Percentiles rank a stretch among this genome's conserved stretches.
Conservation (phyloP, 2,113 vertebrate genomes). For the Piaya cayana region DNA sequence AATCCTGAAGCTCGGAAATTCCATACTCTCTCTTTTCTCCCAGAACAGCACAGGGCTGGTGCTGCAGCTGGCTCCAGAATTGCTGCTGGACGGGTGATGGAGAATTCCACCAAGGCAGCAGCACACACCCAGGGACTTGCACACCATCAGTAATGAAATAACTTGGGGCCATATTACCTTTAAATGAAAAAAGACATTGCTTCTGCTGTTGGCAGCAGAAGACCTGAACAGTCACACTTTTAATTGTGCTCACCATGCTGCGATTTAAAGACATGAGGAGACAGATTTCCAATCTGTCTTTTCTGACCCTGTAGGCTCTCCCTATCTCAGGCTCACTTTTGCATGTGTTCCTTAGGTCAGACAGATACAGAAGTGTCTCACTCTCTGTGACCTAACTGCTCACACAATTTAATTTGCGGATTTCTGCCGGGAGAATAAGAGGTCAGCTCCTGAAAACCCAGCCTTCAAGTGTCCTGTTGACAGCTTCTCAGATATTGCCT, state of each 20-base stretch:
- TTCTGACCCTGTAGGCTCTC: slow-evolving; percentile 3
- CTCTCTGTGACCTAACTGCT: slow-evolving; percentile 34
- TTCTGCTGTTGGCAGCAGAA: not conserved
- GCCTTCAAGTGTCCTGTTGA: slow-evolving; percentile 30
- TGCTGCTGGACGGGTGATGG: not conserved
- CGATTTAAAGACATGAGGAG: not conserved
- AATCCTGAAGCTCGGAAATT: not conserved
- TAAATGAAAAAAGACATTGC: not conserved
- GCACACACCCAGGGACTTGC: not conserved
- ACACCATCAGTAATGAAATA: not conserved
- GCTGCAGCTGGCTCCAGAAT: not conserved
- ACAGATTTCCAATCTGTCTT: slow-evolving; percentile 50
- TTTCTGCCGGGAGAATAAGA: slow-evolving; percentile 42
- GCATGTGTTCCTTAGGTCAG: not conserved
- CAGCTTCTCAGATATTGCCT: slow-evolving; percentile 54
- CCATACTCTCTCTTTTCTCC: not conserved
- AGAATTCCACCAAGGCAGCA: not conserved
- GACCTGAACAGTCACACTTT: not conserved
- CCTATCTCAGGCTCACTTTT: slow-evolving; percentile 21
- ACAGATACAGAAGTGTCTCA: not conserved
- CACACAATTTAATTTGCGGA: slow-evolving; percentile 62
- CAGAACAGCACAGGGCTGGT: not conserved
- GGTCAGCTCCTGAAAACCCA: slow-evolving; percentile 43
- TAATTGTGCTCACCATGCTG: slow-evolving; percentile 6
- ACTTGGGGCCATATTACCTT: not conserved